A percentile compares a stretch with the other conserved stretches of the same genome.
Evolutionary conservation across 2,888 invertebrate genomes (phyloP).

Genomic region (Metopia argyrocephala): DNA sequence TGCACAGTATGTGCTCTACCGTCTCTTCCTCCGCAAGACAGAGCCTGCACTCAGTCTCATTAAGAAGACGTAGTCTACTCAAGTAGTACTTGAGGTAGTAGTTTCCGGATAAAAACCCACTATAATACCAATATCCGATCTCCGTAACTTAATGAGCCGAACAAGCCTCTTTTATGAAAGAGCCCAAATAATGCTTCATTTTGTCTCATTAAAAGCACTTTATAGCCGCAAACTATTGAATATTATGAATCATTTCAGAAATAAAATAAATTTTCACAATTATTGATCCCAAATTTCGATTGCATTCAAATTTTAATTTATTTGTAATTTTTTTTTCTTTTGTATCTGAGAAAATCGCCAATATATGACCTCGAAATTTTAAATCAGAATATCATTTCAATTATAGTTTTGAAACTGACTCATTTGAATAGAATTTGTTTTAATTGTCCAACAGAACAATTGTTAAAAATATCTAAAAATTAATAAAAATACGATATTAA

Average conservation of each 20-base stretch:
- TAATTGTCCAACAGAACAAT: slow-evolving; percentile 51
- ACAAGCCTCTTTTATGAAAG: no score
- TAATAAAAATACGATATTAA: not conserved
- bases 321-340: slow-evolving; percentile 30
- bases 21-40: no score
- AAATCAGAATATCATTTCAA: not conserved
- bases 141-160: no score
- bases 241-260: not conserved
- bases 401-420: slow-evolving; percentile 36
- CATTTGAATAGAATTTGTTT: slow-evolving; percentile 48
- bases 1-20: no score
- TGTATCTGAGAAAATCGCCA: not conserved
- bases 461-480: slow-evolving; percentile 26
- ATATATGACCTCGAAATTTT: not conserved
- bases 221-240: no score
- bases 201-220: no score
- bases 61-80: no score
- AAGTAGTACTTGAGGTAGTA: no score
- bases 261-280: not conserved
- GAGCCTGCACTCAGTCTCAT: no score
- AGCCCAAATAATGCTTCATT: no score
- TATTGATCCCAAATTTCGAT: not conserved
- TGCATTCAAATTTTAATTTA: slow-evolving; percentile 12
- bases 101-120: no score
- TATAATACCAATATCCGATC: no score